Base-by-base conservation (phyloP, 2,888 invertebrate species). In the Metallyticus violacea region DNA sequence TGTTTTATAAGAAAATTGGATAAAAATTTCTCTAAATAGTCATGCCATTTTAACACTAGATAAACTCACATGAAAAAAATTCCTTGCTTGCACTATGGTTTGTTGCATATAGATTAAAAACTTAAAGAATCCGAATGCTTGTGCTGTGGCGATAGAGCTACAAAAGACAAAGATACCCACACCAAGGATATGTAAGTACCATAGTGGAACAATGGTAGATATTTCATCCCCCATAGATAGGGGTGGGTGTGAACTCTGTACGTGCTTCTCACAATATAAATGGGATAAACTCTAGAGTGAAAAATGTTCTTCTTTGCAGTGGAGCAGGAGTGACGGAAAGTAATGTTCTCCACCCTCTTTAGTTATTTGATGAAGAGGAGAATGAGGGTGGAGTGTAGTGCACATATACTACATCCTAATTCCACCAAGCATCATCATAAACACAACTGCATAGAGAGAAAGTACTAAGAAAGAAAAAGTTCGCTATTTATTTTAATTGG, bases 401-500 rank as follows among this genome's bases (percentile, higher is more conserved):
- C 40, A 62, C 40, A 62, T 62, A 62, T 62, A 62, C 40, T 15
- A 62, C 40, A 62, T 62, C 40, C 40, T 62, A 62, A 62, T 62
- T 62, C 40, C 40, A 62, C 40, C 15, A 62, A 62, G 40, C 62
- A 83, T 83, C 83, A 28, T 83, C 83, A 77, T 83, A 83, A 83
- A 62, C 9, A 6, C 15, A 62, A 62, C 40, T 62, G 15, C 40
- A 62, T 62, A 62, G 40, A 62, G 40, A 62, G 40, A 62, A 62
- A 62, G 40, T 62, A 62, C 40, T 62, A 62, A 62, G 40, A 62
- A 76, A 81, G 80, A 86, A 86, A 82, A 85, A 87, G 26, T 83
- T 85, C 29, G 80, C 77, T 87, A 86, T 87, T 88, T 88, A 90
- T 91, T 91, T 91, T 92, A 92, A 92, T 92, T 90, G 91, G 90